Evolutionary conservation across 1,140 invertebrate genomes (phyloP), one percentile per base, ranked within the genome.

Genomic region (Prorops nasuta): DNA sequence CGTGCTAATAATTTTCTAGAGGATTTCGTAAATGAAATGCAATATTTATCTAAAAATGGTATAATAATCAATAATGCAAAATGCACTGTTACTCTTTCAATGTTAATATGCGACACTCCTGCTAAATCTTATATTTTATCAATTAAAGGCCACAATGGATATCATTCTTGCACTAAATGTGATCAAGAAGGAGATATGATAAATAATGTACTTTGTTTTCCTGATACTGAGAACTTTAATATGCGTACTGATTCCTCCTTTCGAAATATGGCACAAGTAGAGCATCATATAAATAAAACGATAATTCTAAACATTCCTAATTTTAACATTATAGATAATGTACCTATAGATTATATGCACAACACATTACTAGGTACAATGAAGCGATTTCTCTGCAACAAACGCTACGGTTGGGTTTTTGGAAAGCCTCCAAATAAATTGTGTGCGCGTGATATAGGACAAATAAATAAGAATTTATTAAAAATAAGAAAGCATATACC

Each of bases 401-500:
- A n/a, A n/a, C n/a, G n/a, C n/a, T n/a, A n/a, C n/a, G n/a, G n/a
- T n/a, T n/a, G n/a, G n/a, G n/a, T n/a, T n/a, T n/a, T n/a, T n/a
- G n/a, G n/a, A n/a, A n/a, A n/a, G n/a, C n/a, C n/a, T n/a, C n/a
- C n/a, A n/a, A n/a, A n/a, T n/a, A n/a, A n/a, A n/a, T n/a, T n/a
- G n/a, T n/a, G n/a, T n/a, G n/a, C n/a, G n/a, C n/a, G n/a, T n/a
- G n/a, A n/a, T 37, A 14, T 37, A 9, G 35, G 35, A 8, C 14
- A 6, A 14, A 15, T 15, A 6, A 7, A 8, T 9, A 37, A 6
- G 7, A 7, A 15, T 17, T 40, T 53, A 32, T 20, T 35, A 32
- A 18, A 37, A 15, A 28, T 53, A 15, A 35, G 17, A 37, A 14
- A 19, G 14, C 44, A 53, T 42, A 41, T 53, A 10, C 51, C 51